These are phyloP conservation scores for Ectemnius continuus DNA, from an alignment of 2,888 invertebrate genomes.

Conservation along the genomic window DNA sequence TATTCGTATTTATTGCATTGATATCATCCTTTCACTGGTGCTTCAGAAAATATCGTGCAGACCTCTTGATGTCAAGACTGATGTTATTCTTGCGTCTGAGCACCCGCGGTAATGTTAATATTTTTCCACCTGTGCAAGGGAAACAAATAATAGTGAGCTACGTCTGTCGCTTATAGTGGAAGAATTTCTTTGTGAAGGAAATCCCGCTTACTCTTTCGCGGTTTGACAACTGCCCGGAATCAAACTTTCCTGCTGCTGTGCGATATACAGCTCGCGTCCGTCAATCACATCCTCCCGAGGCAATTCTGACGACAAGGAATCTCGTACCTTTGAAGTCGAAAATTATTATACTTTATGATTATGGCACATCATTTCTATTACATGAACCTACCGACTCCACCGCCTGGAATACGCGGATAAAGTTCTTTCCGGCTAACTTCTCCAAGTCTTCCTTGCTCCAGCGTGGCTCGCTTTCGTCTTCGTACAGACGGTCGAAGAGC, in stretches of 20 bases:
- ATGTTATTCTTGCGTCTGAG: not conserved
- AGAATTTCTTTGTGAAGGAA: not conserved
- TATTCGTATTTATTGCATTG: too few relatives aligned
- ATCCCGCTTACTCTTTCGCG: slow-evolving; percentile 65
- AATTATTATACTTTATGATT: not conserved
- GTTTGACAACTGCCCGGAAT: slow-evolving; percentile 67
- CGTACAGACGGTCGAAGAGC: slow-evolving; percentile 78
- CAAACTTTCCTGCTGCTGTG: slow-evolving; percentile 53
- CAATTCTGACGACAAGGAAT: slow-evolving; percentile 48
- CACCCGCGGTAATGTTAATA: slow-evolving; percentile 22
- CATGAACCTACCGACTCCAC: slow-evolving; percentile 68
- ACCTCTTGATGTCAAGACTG: not conserved
- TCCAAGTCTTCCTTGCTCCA: slow-evolving; percentile 78
- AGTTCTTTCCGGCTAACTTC: slow-evolving; percentile 79
- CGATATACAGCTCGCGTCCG: slow-evolving; percentile 59
- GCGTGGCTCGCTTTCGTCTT: slow-evolving; percentile 56
- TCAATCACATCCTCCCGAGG: slow-evolving; percentile 64
- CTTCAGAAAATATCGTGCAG: not conserved
- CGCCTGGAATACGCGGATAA: slow-evolving; percentile 77
- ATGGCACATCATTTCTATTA: slow-evolving; percentile 11
- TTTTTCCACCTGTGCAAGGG: slow-evolving; percentile 39
- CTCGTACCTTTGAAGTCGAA: slow-evolving; percentile 59
- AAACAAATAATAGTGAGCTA: not conserved
- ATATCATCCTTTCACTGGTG: too few relatives aligned
- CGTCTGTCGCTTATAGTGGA: not conserved